Evolutionary conservation across 2,888 invertebrate species (phyloP).

Genomic region (Argyresthia goedartella): DNA sequence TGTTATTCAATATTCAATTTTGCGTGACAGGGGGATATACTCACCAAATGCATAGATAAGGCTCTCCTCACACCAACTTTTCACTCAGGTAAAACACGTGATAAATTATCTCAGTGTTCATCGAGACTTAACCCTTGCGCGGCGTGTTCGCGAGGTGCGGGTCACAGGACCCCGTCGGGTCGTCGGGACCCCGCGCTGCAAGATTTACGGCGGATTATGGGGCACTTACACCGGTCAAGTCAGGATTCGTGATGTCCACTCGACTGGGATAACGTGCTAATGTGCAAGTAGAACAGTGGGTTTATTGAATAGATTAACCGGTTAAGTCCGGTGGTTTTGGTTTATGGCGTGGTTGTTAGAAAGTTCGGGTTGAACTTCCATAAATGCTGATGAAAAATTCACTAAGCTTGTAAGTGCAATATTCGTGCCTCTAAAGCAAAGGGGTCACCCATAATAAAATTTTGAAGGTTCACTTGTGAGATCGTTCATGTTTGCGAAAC

Average conservation of each 20-base stretch:
- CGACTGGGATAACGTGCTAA: slow-evolving; percentile 39
- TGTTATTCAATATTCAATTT: too few species aligned
- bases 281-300: slow-evolving; percentile 24
- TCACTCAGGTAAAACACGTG: background rate
- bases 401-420: too few species aligned
- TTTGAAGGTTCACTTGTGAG: too few species aligned
- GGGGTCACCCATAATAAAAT: too few species aligned
- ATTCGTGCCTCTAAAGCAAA: background rate
- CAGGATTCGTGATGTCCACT: slow-evolving; percentile 39
- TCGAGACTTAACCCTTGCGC: slow-evolving; percentile 48
- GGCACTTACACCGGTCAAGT: slow-evolving; percentile 64
- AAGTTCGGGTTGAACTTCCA: too few species aligned
- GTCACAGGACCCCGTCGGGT: too few species aligned
- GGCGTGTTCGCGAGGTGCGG: slow-evolving; percentile 9
- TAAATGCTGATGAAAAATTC: too few species aligned
- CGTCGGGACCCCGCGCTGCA: slow-evolving; percentile 14
- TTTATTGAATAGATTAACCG: slow-evolving; percentile 25
- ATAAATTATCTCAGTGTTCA: background rate
- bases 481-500: too few species aligned
- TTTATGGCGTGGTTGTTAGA: too few species aligned
- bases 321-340: background rate
- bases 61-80: too few species aligned
- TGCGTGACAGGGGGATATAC: too few species aligned
- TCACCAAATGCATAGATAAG: too few species aligned
- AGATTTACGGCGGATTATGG: slow-evolving; percentile 68